Evolutionary conservation across 2,888 invertebrate species (phyloP).

Genomic region (Tinea trinotella): DNA sequence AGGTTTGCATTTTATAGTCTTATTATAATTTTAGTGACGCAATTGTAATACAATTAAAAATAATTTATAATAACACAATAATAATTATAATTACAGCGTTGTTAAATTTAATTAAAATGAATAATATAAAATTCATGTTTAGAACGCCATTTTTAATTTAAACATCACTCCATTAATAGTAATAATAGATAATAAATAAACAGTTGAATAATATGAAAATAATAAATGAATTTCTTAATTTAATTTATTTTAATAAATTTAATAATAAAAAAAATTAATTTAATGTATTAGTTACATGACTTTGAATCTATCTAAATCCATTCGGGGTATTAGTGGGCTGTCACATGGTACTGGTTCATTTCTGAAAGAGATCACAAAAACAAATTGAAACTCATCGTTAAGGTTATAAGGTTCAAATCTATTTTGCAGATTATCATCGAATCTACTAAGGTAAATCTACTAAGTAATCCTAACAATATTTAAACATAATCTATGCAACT

Average conservation of each 20-base stretch:
- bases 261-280: background rate
- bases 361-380: conserved; percentile 55
- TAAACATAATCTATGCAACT: background rate
- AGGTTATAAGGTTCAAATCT: no score
- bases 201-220: no score
- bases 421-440: no score
- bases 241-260: background rate
- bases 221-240: no score
- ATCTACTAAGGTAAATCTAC: background rate
- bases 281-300: conserved; percentile 27
- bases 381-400: background rate
- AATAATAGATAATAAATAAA: background rate
- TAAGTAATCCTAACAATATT: background rate
- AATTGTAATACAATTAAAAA: background rate
- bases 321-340: conserved; percentile 67
- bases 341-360: conserved; percentile 77
- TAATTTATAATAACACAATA: no score
- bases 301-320: conserved; percentile 77
- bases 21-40: background rate
- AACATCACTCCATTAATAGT: background rate
- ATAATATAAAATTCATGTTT: background rate
- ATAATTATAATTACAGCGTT: background rate
- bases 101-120: background rate
- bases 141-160: background rate
- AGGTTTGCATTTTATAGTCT: no score